A percentile compares a stretch with the other conserved stretches of the same genome.
These are phyloP conservation scores for Rosalia funebris DNA, from an alignment of 2,888 invertebrate species.

Conservation along the genomic window DNA sequence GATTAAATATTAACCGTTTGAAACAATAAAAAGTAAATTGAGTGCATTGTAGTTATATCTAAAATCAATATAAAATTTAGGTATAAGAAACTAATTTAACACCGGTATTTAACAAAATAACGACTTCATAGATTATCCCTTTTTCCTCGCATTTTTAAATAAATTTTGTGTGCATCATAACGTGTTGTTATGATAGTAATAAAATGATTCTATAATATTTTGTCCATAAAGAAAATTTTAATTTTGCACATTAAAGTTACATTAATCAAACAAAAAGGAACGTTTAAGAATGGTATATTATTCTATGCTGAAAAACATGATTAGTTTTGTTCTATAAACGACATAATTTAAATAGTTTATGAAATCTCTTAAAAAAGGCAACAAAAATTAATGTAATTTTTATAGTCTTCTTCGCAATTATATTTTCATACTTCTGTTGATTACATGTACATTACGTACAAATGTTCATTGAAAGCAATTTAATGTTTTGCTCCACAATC, in stretches of 20 bases:
- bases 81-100: slow-evolving; percentile 42
- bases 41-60: slow-evolving; percentile 41
- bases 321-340: background rate
- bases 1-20: slow-evolving; percentile 45
- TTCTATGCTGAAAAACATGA: background rate
- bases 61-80: slow-evolving; percentile 41
- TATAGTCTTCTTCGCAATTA: too few species aligned
- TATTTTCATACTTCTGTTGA: too few species aligned
- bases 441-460: too few species aligned
- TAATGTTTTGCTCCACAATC: too few species aligned
- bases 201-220: background rate
- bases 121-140: slow-evolving; percentile 35
- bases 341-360: background rate
- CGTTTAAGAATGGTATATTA: background rate
- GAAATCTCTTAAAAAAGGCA: too few species aligned
- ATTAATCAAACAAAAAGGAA: background rate
- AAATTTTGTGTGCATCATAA: background rate
- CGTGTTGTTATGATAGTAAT: background rate
- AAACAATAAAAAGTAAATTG: slow-evolving; percentile 50
- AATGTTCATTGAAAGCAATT: too few species aligned
- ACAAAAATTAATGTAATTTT: too few species aligned
- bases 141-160: slow-evolving; percentile 5
- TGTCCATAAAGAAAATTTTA: background rate
- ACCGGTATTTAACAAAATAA: slow-evolving; percentile 43
- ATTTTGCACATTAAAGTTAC: background rate